phyloP scores from a whole-genome alignment of 2,888 invertebrate species.

The Agonum fuliginosum region DNA sequence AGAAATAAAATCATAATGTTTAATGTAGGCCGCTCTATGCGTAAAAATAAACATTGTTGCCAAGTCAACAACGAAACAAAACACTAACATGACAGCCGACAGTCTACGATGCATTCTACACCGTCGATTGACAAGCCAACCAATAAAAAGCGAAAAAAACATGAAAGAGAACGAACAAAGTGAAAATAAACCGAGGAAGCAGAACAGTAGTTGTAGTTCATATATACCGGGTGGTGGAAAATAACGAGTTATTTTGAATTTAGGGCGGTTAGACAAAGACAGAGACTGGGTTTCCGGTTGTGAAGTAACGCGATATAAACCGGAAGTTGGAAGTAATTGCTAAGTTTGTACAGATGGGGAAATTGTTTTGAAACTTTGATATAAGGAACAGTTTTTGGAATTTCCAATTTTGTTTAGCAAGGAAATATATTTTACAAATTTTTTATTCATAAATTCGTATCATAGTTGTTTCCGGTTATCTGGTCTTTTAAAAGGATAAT shows the following conservation, averaged over 20 bases:
- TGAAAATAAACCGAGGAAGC: background rate
- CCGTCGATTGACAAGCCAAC: conserved; percentile 27
- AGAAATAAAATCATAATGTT: conserved; percentile 30
- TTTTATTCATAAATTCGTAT: too few species aligned
- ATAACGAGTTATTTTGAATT: conserved; percentile 16
- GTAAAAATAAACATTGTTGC: conserved; percentile 35
- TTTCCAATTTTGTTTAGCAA: too few species aligned
- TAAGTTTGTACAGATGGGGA: background rate
- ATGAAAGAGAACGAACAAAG: conserved; percentile 7
- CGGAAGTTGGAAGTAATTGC: conserved; percentile 1
- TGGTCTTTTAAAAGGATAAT: too few species aligned
- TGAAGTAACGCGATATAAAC: conserved; percentile 3
- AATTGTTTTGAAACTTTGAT: conserved; percentile 11
- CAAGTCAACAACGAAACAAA: conserved; percentile 30
- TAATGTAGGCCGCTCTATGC: conserved; percentile 5
- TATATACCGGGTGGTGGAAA: background rate
- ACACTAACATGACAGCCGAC: conserved; percentile 24
- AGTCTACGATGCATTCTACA: conserved; percentile 18
- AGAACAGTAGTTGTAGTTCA: too few species aligned
- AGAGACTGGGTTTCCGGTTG: background rate
- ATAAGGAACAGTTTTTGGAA: background rate
- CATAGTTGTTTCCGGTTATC: too few species aligned
- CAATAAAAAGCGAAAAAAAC: conserved; percentile 19
- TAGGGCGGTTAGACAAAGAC: background rate
- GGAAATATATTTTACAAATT: too few species aligned